phyloP scores from a whole-genome alignment of 1,140 invertebrate species.

The Pollicipes pollicipes region DNA sequence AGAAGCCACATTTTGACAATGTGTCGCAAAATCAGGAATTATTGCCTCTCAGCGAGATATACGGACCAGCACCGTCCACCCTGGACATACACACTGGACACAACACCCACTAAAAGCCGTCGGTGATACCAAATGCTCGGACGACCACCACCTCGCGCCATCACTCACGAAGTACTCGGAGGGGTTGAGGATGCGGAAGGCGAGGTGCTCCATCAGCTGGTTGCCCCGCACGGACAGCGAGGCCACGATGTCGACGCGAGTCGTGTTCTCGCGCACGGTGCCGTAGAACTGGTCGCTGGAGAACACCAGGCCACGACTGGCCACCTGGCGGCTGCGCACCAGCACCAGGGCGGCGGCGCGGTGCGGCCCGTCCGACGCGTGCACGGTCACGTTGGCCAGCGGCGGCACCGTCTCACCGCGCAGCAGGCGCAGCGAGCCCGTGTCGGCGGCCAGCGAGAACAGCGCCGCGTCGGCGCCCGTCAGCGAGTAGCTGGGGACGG shows the following conservation, averaged over 20 bases:
- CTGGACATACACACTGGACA: too few relatives aligned
- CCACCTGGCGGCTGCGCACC: conserved; percentile 44
- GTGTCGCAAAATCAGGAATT: too few relatives aligned
- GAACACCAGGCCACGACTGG: conserved; percentile 59
- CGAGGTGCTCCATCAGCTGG: conserved; percentile 67
- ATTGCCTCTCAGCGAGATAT: too few relatives aligned
- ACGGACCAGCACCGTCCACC: too few relatives aligned
- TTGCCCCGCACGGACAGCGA: conserved; percentile 73
- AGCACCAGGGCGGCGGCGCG: conserved; percentile 29
- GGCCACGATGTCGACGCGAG: conserved; percentile 53
- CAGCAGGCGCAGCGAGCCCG: too few relatives aligned
- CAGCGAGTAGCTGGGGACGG: too few relatives aligned
- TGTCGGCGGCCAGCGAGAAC: conserved; percentile 16
- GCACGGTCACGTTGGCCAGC: conserved; percentile 23
- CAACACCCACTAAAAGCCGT: too few relatives aligned
- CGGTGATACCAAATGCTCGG: too few relatives aligned
- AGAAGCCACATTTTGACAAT: too few relatives aligned
- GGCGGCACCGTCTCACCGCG: too few relatives aligned
- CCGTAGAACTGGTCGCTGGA: conserved; percentile 61
- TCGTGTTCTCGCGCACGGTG: conserved; percentile 63
- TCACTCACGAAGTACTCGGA: too few relatives aligned
- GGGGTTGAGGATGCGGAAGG: conserved; percentile 75
- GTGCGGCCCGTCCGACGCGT: conserved; percentile 37
- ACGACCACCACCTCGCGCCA: too few relatives aligned
- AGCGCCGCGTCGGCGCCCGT: conserved; percentile 18